Conservation (phyloP, 2,797 vertebrate species). For the Synanceia verrucosa region DNA sequence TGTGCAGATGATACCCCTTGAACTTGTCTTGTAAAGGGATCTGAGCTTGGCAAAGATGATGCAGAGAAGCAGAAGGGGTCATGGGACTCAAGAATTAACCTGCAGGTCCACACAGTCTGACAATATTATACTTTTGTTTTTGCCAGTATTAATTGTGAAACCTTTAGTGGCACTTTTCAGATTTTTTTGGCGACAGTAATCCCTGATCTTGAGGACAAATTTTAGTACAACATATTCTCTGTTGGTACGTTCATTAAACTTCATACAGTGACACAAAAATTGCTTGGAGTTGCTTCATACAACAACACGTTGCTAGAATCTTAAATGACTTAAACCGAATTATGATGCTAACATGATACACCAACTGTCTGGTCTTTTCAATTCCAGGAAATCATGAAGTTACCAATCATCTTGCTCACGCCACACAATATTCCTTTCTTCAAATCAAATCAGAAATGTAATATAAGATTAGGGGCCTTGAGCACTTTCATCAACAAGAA, state of each 20-base stretch:
- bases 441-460: conserved; percentile 14
- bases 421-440: not conserved
- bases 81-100: not conserved
- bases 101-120: not conserved
- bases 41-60: conserved; percentile 40
- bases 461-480: not conserved
- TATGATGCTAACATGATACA: not conserved
- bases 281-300: not conserved
- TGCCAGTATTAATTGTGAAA: conserved; percentile 61
- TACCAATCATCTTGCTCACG: not conserved
- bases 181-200: conserved; percentile 91
- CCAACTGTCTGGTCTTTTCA: not conserved
- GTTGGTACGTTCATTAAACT: not conserved
- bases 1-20: conserved; percentile 52
- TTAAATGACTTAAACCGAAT: not conserved
- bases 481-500: conserved; percentile 9
- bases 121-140: conserved; percentile 1
- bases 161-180: conserved; percentile 91
- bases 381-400: conserved; percentile 7
- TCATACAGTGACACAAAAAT: not conserved
- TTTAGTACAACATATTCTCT: not conserved
- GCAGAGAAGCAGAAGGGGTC: conserved; percentile 4
- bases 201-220: conserved; percentile 94
- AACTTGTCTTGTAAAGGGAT: conserved; percentile 51
- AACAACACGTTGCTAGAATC: too few relatives aligned